These are phyloP conservation scores for Aeoliscus strigatus DNA, from an alignment of 2,797 vertebrate genomes.

Conservation along the genomic window DNA sequence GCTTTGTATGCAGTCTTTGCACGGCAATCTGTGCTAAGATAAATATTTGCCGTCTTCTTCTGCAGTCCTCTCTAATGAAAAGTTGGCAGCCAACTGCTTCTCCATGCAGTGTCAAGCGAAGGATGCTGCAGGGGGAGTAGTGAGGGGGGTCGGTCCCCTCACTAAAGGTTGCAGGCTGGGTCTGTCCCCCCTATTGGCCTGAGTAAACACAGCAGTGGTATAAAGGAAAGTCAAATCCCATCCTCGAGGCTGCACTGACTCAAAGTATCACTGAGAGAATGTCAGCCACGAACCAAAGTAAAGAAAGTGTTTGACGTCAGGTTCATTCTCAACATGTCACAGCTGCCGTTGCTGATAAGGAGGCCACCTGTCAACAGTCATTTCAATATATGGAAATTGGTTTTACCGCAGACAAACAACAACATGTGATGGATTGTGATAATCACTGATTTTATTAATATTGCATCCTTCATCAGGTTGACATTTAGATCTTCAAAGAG, in stretches of 20 bases:
- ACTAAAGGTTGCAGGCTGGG: slow-evolving; percentile 29
- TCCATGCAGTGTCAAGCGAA: slow-evolving; percentile 30
- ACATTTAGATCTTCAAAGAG: too few species aligned
- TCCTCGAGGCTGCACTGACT: slow-evolving; percentile 9
- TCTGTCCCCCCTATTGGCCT: slow-evolving; percentile 28
- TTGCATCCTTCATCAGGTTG: too few species aligned
- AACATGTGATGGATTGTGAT: slow-evolving; percentile 5
- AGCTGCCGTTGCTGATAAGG: slow-evolving; percentile 14
- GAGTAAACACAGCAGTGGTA: slow-evolving; percentile 32
- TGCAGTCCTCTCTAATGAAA: slow-evolving; percentile 60
- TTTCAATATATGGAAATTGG: slow-evolving; percentile 21
- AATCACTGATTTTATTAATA: neutral
- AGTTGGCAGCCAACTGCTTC: slow-evolving; percentile 58
- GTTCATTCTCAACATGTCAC: neutral
- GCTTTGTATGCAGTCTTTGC: slow-evolving; percentile 57
- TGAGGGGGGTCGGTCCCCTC: slow-evolving; percentile 15
- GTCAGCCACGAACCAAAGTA: too few species aligned
- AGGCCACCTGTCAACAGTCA: slow-evolving; percentile 13
- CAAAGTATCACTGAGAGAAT: too few species aligned
- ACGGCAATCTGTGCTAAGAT: slow-evolving; percentile 62
- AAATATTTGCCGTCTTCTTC: slow-evolving; percentile 71
- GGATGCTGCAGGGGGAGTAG: slow-evolving; percentile 17
- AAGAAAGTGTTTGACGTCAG: too few species aligned
- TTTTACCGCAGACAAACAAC: slow-evolving; percentile 8
- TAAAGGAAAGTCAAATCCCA: slow-evolving; percentile 39